Evolutionary conservation across 1,140 invertebrate species (phyloP).

Genomic region (Ips nitidus): DNA sequence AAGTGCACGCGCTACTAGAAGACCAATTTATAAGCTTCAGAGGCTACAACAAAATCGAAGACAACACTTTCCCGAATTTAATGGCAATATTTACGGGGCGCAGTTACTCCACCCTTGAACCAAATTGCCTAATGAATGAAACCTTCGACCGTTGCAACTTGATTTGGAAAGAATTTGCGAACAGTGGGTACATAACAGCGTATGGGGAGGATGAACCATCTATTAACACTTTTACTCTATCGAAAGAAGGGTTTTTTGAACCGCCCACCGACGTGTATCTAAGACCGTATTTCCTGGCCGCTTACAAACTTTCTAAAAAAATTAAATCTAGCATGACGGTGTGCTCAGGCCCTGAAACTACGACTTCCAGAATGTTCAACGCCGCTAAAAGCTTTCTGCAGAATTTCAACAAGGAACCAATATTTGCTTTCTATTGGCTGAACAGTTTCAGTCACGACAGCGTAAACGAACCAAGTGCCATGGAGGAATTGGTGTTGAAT

Average conservation of each 20-base stretch:
- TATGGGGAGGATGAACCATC: conserved; percentile 64
- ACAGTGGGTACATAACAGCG: conserved; percentile 63
- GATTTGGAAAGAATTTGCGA: conserved; percentile 62
- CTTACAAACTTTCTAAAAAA: conserved; percentile 56
- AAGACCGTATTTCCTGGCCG: conserved; percentile 64
- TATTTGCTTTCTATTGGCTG: conserved; percentile 72
- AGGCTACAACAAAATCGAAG: conserved; percentile 71
- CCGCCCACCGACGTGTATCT: conserved; percentile 76
- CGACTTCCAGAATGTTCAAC: conserved; percentile 57
- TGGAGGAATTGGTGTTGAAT: conserved; percentile 56
- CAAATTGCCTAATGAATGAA: conserved; percentile 54
- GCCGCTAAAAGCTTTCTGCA: conserved; percentile 62
- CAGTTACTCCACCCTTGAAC: conserved; percentile 52
- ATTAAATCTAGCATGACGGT: conserved; percentile 50
- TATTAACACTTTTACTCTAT: conserved; percentile 66
- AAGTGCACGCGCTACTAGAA: conserved; percentile 66
- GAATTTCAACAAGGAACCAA: conserved; percentile 58
- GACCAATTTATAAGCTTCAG: conserved; percentile 56
- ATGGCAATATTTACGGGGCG: conserved; percentile 74
- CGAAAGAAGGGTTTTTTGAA: conserved; percentile 63
- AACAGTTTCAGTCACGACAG: conserved; percentile 69
- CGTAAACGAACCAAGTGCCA: conserved; percentile 59
- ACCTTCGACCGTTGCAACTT: conserved; percentile 59
- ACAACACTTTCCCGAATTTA: conserved; percentile 82
- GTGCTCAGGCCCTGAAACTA: conserved; percentile 58